phyloP scores from a whole-genome alignment of 2,888 invertebrate genomes.

The Zaprionus lineosus region DNA sequence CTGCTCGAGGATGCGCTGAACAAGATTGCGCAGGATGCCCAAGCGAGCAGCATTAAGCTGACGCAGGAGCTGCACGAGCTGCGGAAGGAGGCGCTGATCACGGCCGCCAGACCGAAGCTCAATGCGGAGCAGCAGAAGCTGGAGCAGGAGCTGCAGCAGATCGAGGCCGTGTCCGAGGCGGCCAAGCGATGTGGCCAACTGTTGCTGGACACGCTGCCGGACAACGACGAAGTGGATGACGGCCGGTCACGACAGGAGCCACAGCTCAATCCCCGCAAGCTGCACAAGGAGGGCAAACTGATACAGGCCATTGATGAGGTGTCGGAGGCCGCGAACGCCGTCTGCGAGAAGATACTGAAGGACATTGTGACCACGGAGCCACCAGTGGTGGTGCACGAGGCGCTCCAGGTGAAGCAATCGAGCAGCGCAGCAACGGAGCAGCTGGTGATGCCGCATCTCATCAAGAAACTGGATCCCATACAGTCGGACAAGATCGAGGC shows the following conservation, averaged over 20 bases:
- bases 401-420: slow-evolving; percentile 73
- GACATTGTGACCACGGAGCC: slow-evolving; percentile 80
- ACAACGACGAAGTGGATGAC: slow-evolving; percentile 37
- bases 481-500: slow-evolving; percentile 84
- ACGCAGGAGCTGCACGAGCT: slow-evolving; percentile 87
- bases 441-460: slow-evolving; percentile 80
- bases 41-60: slow-evolving; percentile 88
- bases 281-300: slow-evolving; percentile 80
- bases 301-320: slow-evolving; percentile 81
- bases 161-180: slow-evolving; percentile 83
- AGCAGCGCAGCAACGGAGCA: slow-evolving; percentile 10
- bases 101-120: slow-evolving; percentile 70
- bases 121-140: slow-evolving; percentile 70
- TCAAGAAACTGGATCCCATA: slow-evolving; percentile 83
- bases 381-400: slow-evolving; percentile 78
- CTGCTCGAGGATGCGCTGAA: slow-evolving; percentile 88
- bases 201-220: slow-evolving; percentile 82
- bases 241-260: slow-evolving; percentile 10
- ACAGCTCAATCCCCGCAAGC: slow-evolving; percentile 56
- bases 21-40: slow-evolving; percentile 89
- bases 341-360: slow-evolving; percentile 81
- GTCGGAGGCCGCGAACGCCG: slow-evolving; percentile 81
- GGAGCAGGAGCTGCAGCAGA: slow-evolving; percentile 81
- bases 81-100: slow-evolving; percentile 80
- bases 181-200: slow-evolving; percentile 84